These are phyloP conservation scores for Calephelis virginiensis DNA, from an alignment of 1,140 invertebrate species.

Conservation along the genomic window DNA sequence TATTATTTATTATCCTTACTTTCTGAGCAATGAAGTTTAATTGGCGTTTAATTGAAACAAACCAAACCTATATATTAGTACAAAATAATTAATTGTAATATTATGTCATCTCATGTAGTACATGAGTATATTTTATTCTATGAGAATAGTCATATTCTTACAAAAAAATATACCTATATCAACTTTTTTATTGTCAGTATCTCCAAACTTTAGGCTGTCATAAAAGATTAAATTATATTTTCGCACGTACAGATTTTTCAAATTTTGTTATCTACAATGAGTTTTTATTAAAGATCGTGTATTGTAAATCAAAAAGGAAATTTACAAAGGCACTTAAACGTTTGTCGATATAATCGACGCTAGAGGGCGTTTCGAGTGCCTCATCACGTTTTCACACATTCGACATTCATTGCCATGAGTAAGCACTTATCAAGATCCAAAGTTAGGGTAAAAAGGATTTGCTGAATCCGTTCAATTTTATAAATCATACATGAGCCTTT, in stretches of 20 bases:
- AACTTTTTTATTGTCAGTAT: neutral
- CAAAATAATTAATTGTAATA: too few relatives aligned
- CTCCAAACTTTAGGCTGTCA: neutral
- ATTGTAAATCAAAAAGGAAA: slow-evolving; percentile 36
- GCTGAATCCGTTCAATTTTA: slow-evolving; percentile 15
- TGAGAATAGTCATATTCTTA: too few relatives aligned
- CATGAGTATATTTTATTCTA: too few relatives aligned
- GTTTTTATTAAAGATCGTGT: slow-evolving; percentile 26
- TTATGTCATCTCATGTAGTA: too few relatives aligned
- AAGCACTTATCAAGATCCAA: slow-evolving; percentile 38
- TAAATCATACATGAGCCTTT: neutral
- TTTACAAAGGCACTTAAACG: slow-evolving; percentile 38
- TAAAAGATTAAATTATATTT: slow-evolving; percentile 1
- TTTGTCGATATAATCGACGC: slow-evolving; percentile 43
- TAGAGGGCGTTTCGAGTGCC: slow-evolving; percentile 36
- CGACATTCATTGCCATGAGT: slow-evolving; percentile 61
- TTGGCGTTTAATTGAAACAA: too few relatives aligned
- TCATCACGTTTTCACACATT: slow-evolving; percentile 54
- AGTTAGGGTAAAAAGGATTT: slow-evolving; percentile 16
- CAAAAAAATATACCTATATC: too few relatives aligned
- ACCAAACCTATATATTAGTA: too few relatives aligned
- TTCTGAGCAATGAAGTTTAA: too few relatives aligned
- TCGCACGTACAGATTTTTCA: slow-evolving; percentile 9
- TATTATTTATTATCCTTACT: too few relatives aligned
- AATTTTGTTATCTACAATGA: slow-evolving; percentile 12